A percentile compares a stretch with the other conserved stretches of the same genome.
These are phyloP conservation scores for Acipenser ruthenus DNA, from an alignment of 2,797 vertebrate species.

Conservation along the genomic window DNA sequence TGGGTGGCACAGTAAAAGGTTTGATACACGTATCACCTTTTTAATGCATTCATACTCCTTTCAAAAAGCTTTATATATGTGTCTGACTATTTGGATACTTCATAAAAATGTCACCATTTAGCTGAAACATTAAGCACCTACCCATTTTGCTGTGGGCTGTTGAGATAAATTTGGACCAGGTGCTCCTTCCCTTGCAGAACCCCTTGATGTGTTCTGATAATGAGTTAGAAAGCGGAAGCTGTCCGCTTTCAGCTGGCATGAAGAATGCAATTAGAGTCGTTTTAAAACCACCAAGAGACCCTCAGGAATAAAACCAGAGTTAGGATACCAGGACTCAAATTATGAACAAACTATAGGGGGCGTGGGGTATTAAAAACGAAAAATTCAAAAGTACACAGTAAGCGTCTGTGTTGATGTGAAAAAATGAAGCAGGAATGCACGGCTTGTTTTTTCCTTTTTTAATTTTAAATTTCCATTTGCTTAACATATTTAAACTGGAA, in stretches of 20 bases:
- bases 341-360: no score
- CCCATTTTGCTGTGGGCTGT: constrained; percentile 69
- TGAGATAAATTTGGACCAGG: constrained; percentile 79
- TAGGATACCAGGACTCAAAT: constrained; percentile 23
- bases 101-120: constrained; percentile 96
- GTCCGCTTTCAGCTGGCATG: constrained; percentile 73
- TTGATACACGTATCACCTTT: constrained; percentile 75
- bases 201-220: constrained; percentile 76
- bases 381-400: no score
- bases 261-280: constrained; percentile 73
- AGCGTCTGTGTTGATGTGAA: no score
- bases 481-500: no score
- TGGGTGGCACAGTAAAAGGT: constrained; percentile 63
- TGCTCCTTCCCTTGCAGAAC: constrained; percentile 60
- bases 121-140: constrained; percentile 85
- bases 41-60: constrained; percentile 68
- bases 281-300: constrained; percentile 63
- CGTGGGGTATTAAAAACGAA: no score
- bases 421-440: no score
- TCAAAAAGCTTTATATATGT: constrained; percentile 82
- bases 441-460: no score
- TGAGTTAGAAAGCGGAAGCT: constrained; percentile 65
- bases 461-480: no score
- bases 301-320: constrained; percentile 50
- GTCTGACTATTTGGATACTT: constrained; percentile 68